Evolutionary conservation across 2,888 invertebrate genomes (phyloP), one percentile per base, ranked within the genome.

Genomic region (Euclidia mi): DNA sequence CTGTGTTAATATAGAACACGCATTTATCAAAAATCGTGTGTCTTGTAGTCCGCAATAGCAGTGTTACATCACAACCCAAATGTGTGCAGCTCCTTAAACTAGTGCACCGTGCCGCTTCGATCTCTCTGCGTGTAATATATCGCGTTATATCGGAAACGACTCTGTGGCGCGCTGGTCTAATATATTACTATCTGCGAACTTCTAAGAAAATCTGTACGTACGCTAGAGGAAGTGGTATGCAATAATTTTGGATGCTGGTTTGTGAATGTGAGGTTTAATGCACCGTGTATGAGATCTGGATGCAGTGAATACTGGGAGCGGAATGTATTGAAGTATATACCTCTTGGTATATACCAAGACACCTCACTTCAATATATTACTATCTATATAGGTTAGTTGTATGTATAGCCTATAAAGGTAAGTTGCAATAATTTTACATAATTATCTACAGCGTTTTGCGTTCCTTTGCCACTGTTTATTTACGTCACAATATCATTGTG

Each of bases 71-170:
- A 6, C 32, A n/a, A 1, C 12, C 3, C 4, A 2, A 12, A 12
- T 3, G 1, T 14, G 14, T 34, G 34, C 14, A 25, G 14, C 11
- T n/a, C 32, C 7, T 14, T 18, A 35, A 35, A 25, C 66, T 45
- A 42, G 49, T 28, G 46, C 56, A 44, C 47, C 49, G 51, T 64
- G 57, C 50, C 64, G 76, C 65, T 65, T 64, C 71, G 66, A 55
- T 50, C 64, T 71, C 64, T 55, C 60, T 57, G 68, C 74, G 59
- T 69, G 79, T 85, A 82, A 90, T 91, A 90, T 91, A 92, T 89
- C 68, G 84, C 78, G 63, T 51, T 74, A 84, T 87, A 85, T 85
- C 85, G 90, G 90, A 88, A 90, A 86, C 85, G 85, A 81, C 85
- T 82, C 65, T 66, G 65, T 59, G 76, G 77, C 81, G 73, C 76